phyloP scores from a whole-genome alignment of 1,140 invertebrate species.

The Magallana gigas region DNA sequence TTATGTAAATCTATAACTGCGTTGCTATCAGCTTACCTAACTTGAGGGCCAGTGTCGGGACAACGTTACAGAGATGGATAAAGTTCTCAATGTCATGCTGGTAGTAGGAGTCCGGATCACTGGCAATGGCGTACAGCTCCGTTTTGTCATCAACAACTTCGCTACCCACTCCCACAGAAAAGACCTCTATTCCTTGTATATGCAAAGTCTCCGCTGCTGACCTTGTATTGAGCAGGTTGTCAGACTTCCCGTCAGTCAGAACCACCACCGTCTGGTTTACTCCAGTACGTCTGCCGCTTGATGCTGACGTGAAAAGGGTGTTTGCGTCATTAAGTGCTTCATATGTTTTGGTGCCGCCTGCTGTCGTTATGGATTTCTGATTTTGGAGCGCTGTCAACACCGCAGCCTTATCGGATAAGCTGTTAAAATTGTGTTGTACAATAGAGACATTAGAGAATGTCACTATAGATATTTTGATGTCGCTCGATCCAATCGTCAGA shows the following conservation, averaged over 20 bases:
- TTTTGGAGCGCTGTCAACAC: background rate
- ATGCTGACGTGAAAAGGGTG: background rate
- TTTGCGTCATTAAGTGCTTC: slow-evolving; percentile 2
- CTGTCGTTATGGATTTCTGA: slow-evolving; percentile 16
- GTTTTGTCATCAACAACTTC: slow-evolving; percentile 4
- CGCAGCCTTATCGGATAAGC: background rate
- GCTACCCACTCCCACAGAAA: slow-evolving; percentile 43
- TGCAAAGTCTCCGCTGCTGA: background rate
- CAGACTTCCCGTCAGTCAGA: slow-evolving; percentile 43
- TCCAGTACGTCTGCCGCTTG: slow-evolving; percentile 1
- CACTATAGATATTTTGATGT: slow-evolving; percentile 28
- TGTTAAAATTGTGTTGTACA: slow-evolving; percentile 31
- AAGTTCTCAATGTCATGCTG: slow-evolving; percentile 33
- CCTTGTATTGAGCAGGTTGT: background rate
- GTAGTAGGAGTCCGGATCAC: slow-evolving; percentile 49
- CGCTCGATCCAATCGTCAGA: slow-evolving; percentile 29
- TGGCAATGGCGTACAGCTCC: slow-evolving; percentile 43
- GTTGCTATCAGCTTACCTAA: slow-evolving; percentile 39
- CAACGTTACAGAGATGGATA: slow-evolving; percentile 45
- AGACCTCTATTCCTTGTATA: slow-evolving; percentile 32
- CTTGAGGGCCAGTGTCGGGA: slow-evolving; percentile 44
- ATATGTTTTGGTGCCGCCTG: slow-evolving; percentile 26
- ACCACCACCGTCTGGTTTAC: slow-evolving; percentile 39
- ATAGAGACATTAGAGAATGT: slow-evolving; percentile 21
- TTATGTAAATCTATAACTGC: no score